Base-by-base conservation (phyloP, 2,888 invertebrate genomes). In the Drosophila mulleri region DNA sequence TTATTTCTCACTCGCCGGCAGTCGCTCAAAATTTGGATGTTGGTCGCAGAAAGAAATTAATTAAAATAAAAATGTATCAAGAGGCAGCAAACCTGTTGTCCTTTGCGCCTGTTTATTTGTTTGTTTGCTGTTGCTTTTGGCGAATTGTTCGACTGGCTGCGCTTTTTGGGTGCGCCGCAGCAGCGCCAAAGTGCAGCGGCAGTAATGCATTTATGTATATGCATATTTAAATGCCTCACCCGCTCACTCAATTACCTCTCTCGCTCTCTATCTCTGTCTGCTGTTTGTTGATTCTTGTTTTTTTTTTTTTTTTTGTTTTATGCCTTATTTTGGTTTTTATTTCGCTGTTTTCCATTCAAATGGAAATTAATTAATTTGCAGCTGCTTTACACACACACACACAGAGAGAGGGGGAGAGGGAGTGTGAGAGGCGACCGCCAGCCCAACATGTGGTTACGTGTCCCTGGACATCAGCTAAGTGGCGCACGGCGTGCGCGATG, bases 301-400 rank as follows among this genome's bases (percentile, higher is more conserved):
- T n/a, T n/a, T n/a, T n/a, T n/a, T 68, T 37, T 26, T 26, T 26
- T 26, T 5, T 5, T 35, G 12, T 0, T 35, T 3, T 35, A 9
- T 26, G 29, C 41, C 48, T 45, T 48, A 39, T 62, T 67, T 65
- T 45, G 63, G 61, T 60, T 68, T 71, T 64, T 41, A 60, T 69
- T 76, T 65, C 39, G 32, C 54, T 59, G 64, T 68, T 71, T 63
- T 77, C 79, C 74, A 75, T 75, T 83, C 78, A 85, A 85, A 83
- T 80, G 81, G 70, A 75, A 84, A 85, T 82, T 83, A 83, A 84
- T 84, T 83, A 80, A 78, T 83, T 83, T 83, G 61, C 72, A 70
- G 58, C 59, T 70, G 64, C 61, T 72, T 77, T 66, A 73, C n/a
- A 39, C 47, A 44, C 44, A 44, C 20, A 44, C 9, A 39, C 50